Conservation (phyloP, 2,113 vertebrate species). For the Lucifuga dentata region DNA sequence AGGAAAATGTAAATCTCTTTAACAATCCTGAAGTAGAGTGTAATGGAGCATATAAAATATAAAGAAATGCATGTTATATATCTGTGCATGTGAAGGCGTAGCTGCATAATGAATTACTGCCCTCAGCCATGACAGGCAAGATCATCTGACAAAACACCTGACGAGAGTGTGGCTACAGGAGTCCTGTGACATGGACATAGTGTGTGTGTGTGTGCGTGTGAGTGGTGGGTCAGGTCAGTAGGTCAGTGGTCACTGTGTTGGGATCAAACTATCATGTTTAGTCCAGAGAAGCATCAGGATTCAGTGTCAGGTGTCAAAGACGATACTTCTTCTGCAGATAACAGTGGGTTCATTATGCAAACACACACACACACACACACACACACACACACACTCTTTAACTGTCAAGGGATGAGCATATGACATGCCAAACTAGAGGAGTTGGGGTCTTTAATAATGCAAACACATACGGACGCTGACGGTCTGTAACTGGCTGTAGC, state of each 20-base stretch:
- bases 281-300: not conserved
- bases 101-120: too few relatives aligned
- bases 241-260: constrained; percentile 2
- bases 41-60: too few relatives aligned
- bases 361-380: too few relatives aligned
- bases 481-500: not conserved
- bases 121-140: too few relatives aligned
- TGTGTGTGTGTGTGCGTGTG: not conserved
- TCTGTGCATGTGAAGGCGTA: too few relatives aligned
- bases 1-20: too few relatives aligned
- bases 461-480: constrained; percentile 9
- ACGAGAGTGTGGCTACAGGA: too few relatives aligned
- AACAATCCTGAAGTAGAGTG: too few relatives aligned
- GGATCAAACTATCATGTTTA: constrained; percentile 41
- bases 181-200: not conserved
- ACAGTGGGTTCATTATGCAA: too few relatives aligned
- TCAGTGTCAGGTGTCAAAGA: constrained; percentile 29
- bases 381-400: too few relatives aligned
- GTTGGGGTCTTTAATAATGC: constrained; percentile 38
- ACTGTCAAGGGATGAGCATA: constrained; percentile 3
- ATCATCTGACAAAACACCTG: too few relatives aligned
- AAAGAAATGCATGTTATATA: too few relatives aligned
- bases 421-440: constrained; percentile 11
- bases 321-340: constrained; percentile 19
- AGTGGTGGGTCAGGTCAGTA: not conserved